phyloP scores from a whole-genome alignment of 2,113 vertebrate genomes.

The Oncorhynchus nerka region DNA sequence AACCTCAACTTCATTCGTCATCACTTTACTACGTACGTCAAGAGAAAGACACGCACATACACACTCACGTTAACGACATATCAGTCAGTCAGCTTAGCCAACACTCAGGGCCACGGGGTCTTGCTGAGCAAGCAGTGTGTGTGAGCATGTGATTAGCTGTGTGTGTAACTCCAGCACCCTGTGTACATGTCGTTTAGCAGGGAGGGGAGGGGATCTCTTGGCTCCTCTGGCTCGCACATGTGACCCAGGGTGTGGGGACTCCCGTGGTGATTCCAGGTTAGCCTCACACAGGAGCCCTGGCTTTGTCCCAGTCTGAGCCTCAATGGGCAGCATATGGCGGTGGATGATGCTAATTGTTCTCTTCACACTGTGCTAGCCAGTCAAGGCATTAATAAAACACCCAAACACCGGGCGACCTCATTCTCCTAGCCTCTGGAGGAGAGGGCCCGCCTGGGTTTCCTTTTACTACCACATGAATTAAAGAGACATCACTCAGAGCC shows the following conservation, averaged over 20 bases:
- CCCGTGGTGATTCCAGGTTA: slow-evolving; percentile 77
- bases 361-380: slow-evolving; percentile 75
- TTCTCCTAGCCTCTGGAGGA: slow-evolving; percentile 47
- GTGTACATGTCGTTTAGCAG: slow-evolving; percentile 19
- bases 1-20: no score
- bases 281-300: slow-evolving; percentile 63
- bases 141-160: slow-evolving; percentile 55
- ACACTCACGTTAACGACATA: slow-evolving; percentile 26
- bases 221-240: slow-evolving; percentile 63
- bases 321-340: slow-evolving; percentile 80
- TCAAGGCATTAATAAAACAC: slow-evolving; percentile 75
- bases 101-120: slow-evolving; percentile 43
- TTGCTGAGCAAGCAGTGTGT: slow-evolving; percentile 60
- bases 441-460: slow-evolving; percentile 59
- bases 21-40: no score
- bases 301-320: slow-evolving; percentile 65
- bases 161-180: slow-evolving; percentile 65
- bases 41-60: neutral
- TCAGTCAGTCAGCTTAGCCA: slow-evolving; percentile 34
- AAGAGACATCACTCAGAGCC: slow-evolving; percentile 69
- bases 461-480: slow-evolving; percentile 73
- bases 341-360: slow-evolving; percentile 80
- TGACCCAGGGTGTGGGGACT: slow-evolving; percentile 64
- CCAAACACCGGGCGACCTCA: slow-evolving; percentile 63
- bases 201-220: slow-evolving; percentile 60